Base-by-base conservation (phyloP, 1,140 invertebrate species). In the Nomia melanderi region DNA sequence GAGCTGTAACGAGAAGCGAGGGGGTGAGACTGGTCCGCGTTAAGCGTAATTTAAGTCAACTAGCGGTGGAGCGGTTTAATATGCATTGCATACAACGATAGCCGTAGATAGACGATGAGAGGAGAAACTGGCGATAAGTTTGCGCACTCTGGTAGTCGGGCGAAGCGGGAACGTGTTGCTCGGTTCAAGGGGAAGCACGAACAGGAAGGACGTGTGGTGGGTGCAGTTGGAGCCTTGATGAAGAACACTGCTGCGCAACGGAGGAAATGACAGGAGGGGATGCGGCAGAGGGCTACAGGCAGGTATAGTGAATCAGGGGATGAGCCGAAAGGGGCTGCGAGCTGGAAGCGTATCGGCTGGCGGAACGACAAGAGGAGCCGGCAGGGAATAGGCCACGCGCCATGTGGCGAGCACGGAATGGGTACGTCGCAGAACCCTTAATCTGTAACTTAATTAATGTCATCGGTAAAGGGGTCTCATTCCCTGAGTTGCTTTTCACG, bases 391-490 rank as follows among this genome's bases (percentile, higher is more conserved):
- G 50, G 59, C 75, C 59, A 72, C 59, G 75, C 27, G 75, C 59
- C 75, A 56, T 56, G 67, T 63, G 67, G 75, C 67, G 27, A 27
- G 47, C 25, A 23, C 60, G 41, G 69, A 72, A n/a, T n/a, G n/a
- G n/a, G 44, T 62, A 63, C 67, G 75, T 72, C n/a, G 59, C 29
- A 54, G 67, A 50, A 56, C 75, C 67, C 75, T 77, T 77, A 77
- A 72, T 72, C 75, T 47, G 75, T 77, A 77, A 77, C 75, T 72
- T 77, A 77, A 72, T 77, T 77, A 77, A 77, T 77, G 75, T 77
- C 75, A 72, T 77, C 75, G 67, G 75, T 64, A 71, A 62, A 77
- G 66, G 47, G 64, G 57, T n/a, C 44, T 31, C 36, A 41, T 62
- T 56, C 44, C 66, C 17, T 54, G 31, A 72, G 57, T 72, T 77